phyloP scores from a whole-genome alignment of 35 echinoderm and acorn worm species.

The Ophioderma brevispina region DNA sequence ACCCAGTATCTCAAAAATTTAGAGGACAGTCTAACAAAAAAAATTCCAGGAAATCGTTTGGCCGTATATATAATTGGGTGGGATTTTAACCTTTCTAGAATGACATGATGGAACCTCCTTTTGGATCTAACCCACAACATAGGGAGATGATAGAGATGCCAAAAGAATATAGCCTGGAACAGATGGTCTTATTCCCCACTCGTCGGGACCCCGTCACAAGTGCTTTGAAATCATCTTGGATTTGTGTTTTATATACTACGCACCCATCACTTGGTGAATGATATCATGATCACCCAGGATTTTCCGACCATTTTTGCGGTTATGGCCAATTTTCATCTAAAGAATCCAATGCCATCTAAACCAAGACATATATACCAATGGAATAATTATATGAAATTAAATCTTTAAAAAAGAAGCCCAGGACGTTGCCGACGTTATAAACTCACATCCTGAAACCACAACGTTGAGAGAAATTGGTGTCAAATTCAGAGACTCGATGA shows the following conservation, averaged over 20 bases:
- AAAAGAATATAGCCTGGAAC: background rate
- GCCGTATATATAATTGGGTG: too few species aligned
- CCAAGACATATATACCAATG: background rate
- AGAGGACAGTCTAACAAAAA: too few species aligned
- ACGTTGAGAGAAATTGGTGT: background rate
- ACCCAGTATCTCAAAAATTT: too few species aligned
- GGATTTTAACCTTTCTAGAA: too few species aligned
- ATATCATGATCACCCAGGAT: background rate
- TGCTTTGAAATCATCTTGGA: background rate
- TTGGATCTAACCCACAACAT: background rate
- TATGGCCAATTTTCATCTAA: too few species aligned
- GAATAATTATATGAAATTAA: background rate
- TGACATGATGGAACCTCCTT: too few species aligned
- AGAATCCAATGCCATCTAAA: too few species aligned
- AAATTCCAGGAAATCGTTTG: too few species aligned
- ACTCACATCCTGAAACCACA: background rate
- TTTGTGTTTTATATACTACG: background rate
- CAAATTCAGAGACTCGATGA: background rate
- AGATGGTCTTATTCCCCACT: background rate
- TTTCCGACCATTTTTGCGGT: background rate
- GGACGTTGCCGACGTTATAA: background rate
- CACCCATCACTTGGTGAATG: background rate
- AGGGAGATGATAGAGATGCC: background rate
- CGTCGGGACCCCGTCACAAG: background rate
- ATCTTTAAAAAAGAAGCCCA: background rate